A percentile compares a stretch with the other conserved stretches of the same genome.
These are phyloP conservation scores for Lottia scabra DNA, from an alignment of 2,888 invertebrate species.

Conservation along the genomic window DNA sequence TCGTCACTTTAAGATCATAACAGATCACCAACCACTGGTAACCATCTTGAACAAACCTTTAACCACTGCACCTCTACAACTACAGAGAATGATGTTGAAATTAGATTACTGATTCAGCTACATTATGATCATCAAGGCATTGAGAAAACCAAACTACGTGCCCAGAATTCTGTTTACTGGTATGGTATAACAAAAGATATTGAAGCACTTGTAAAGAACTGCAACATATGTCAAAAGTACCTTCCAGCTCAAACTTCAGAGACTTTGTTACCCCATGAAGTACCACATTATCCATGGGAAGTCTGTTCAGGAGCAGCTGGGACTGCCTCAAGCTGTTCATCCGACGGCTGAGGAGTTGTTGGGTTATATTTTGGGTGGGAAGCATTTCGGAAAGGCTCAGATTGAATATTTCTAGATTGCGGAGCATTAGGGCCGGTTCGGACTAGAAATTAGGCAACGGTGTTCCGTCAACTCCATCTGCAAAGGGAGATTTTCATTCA, in stretches of 20 bases:
- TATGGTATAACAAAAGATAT: slow-evolving; percentile 23
- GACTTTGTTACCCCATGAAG: slow-evolving; percentile 17
- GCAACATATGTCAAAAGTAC: slow-evolving; percentile 20
- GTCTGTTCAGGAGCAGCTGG: too few species aligned
- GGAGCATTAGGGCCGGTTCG: too few species aligned
- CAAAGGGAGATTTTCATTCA: too few species aligned
- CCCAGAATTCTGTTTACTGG: slow-evolving; percentile 26
- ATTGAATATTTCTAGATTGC: too few species aligned
- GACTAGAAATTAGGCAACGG: too few species aligned
- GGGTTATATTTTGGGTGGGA: too few species aligned
- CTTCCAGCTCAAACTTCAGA: slow-evolving; percentile 18
- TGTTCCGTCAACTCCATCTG: too few species aligned
- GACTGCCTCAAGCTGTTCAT: too few species aligned
- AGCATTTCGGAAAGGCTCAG: too few species aligned
- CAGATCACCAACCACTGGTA: slow-evolving; percentile 31
- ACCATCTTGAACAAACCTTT: slow-evolving; percentile 25
- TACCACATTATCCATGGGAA: slow-evolving; percentile 21
- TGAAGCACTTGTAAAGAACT: slow-evolving; percentile 5
- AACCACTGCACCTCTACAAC: slow-evolving; percentile 21
- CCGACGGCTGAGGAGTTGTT: too few species aligned
- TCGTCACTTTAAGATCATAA: slow-evolving; percentile 15
- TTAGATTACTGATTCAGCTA: slow-evolving; percentile 29
- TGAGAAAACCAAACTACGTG: slow-evolving; percentile 23
- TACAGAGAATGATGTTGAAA: slow-evolving; percentile 29
- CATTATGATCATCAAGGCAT: slow-evolving; percentile 24